Evolutionary conservation across 1,140 invertebrate genomes (phyloP).

Genomic region (Lordiphosa collinella): DNA sequence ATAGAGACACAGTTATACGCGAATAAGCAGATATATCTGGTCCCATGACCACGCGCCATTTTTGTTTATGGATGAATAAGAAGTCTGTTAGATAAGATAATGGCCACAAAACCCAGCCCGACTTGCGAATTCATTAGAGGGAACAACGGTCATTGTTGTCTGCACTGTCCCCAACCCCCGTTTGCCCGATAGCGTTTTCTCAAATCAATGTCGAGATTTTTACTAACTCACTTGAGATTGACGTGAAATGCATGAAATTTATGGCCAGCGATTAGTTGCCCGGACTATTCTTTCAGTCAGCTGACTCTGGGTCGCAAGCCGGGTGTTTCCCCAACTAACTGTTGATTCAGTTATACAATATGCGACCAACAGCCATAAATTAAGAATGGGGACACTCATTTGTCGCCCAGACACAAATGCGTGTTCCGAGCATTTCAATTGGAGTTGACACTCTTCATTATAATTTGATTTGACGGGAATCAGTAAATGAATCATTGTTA

Average conservation of each 20-base stretch:
- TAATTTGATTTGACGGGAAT: slow-evolving; percentile 25
- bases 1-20: slow-evolving; percentile 14
- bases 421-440: slow-evolving; percentile 12
- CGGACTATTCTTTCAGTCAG: slow-evolving; percentile 32
- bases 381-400: slow-evolving; percentile 16
- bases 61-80: slow-evolving; percentile 28
- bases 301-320: slow-evolving; percentile 28
- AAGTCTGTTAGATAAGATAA: slow-evolving; percentile 24
- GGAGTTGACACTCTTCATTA: slow-evolving; percentile 20
- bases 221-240: slow-evolving; percentile 57
- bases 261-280: slow-evolving; percentile 40
- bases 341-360: slow-evolving; percentile 4
- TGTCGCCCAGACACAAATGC: background rate
- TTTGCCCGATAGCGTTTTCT: slow-evolving; percentile 17
- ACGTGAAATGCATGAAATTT: slow-evolving; percentile 32
- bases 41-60: slow-evolving; percentile 33
- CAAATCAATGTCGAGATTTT: slow-evolving; percentile 61
- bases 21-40: slow-evolving; percentile 39
- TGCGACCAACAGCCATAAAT: slow-evolving; percentile 16
- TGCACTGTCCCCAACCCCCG: background rate
- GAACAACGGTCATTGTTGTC: no score
- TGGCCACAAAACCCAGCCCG: slow-evolving; percentile 11
- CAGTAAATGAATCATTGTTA: slow-evolving; percentile 3
- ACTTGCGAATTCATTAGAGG: slow-evolving; percentile 1
- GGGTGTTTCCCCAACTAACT: slow-evolving; percentile 34